Evolutionary conservation across 2,113 vertebrate genomes (phyloP).

Genomic region (Misgurnus anguillicaudatus): DNA sequence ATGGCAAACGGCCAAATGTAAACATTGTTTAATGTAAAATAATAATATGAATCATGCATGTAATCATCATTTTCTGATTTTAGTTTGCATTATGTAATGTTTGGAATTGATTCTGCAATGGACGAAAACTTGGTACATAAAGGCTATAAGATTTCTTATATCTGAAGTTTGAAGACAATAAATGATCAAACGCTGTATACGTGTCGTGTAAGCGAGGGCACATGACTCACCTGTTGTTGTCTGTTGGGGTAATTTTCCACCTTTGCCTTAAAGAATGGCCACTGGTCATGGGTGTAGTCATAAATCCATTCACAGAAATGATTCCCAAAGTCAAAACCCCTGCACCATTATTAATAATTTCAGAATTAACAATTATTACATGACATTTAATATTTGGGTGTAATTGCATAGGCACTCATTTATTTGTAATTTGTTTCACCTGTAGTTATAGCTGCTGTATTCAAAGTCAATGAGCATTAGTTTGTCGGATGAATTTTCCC

Average conservation of each 20-base stretch:
- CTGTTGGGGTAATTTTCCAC: constrained; percentile 80
- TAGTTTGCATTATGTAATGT: not conserved
- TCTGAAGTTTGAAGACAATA: not conserved
- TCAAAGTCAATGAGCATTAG: constrained; percentile 97
- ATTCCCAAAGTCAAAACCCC: constrained; percentile 94
- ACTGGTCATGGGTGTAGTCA: constrained; percentile 84
- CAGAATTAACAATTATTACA: too few relatives aligned
- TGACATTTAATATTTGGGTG: too few relatives aligned
- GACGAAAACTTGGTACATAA: too few relatives aligned
- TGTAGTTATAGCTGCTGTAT: constrained; percentile 97
- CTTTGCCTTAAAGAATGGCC: constrained; percentile 81
- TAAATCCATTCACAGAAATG: constrained; percentile 95
- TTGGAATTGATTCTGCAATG: too few relatives aligned
- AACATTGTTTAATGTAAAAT: too few relatives aligned
- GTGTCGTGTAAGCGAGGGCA: too few relatives aligned
- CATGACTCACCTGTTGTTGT: constrained; percentile 83
- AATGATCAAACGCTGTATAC: not conserved
- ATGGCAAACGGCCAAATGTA: too few relatives aligned
- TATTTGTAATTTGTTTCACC: constrained; percentile 62
- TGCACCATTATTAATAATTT: constrained; percentile 52
- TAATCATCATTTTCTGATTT: not conserved
- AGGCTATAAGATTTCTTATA: too few relatives aligned
- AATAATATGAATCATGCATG: too few relatives aligned
- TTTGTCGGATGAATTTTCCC: constrained; percentile 63
- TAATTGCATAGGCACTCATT: not conserved